Conservation (phyloP, 2,797 vertebrate species). For the Mormyrus proboscirostris region DNA sequence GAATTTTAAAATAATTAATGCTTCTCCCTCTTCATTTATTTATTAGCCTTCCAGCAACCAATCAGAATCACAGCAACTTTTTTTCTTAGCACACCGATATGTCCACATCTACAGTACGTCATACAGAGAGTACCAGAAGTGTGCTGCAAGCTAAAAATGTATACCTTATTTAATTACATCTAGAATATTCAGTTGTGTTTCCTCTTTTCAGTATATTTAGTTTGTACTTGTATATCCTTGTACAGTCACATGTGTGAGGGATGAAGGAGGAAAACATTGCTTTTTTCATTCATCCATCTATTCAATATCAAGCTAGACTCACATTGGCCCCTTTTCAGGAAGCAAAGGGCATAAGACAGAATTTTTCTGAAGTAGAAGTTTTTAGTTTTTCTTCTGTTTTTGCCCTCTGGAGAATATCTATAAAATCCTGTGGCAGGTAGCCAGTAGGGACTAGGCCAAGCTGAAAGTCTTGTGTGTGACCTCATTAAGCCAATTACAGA, state of each 20-base stretch:
- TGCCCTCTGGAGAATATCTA: background rate
- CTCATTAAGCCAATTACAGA: slow-evolving; percentile 1
- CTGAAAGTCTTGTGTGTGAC: background rate
- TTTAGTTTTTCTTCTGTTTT: background rate
- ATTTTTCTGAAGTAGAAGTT: background rate
- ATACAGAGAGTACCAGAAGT: background rate
- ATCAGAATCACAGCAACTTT: background rate
- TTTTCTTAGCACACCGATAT: background rate
- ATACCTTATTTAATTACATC: background rate
- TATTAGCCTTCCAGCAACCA: background rate
- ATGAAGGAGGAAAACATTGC: background rate
- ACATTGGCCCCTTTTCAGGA: background rate
- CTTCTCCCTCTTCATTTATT: background rate
- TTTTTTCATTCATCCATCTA: background rate
- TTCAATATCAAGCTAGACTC: background rate
- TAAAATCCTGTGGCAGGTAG: background rate
- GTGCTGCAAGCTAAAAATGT: background rate
- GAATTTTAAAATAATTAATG: background rate
- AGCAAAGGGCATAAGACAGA: background rate
- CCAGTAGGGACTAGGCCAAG: background rate
- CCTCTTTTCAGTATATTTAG: background rate
- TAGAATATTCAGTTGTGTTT: background rate
- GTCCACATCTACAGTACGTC: background rate
- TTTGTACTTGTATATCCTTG: background rate
- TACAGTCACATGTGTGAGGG: background rate